Conservation (phyloP, 92 coral and sea anemone species). For the Micromussa lordhowensis region DNA sequence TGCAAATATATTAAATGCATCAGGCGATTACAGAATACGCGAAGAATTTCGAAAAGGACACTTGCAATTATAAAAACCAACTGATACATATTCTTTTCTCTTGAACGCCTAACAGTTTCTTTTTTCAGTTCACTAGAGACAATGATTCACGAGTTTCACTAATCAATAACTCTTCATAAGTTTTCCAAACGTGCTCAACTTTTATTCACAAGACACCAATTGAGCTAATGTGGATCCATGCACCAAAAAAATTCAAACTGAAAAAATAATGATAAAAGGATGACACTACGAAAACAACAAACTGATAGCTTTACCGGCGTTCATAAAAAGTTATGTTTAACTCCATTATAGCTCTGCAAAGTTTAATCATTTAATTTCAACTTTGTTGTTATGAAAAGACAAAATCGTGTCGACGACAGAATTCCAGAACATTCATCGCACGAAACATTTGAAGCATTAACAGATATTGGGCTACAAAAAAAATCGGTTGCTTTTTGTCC, state of each 20-base stretch:
- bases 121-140: neutral
- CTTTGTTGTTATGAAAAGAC: neutral
- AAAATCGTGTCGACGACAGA: neutral
- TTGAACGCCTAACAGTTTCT: neutral
- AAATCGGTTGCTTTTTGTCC: neutral
- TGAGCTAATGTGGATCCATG: neutral
- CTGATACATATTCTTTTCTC: too few species aligned
- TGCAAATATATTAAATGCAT: neutral
- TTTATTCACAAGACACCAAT: neutral
- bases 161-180: neutral
- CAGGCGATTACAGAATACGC: neutral
- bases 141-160: neutral
- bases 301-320: neutral
- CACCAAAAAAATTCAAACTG: neutral
- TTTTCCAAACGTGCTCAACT: neutral
- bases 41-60: neutral
- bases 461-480: constrained; percentile 1
- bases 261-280: neutral
- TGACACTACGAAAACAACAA: neutral
- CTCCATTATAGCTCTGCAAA: neutral
- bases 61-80: neutral
- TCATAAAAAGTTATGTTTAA: neutral
- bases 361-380: neutral
- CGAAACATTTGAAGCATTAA: neutral
- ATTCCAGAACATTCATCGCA: neutral